phyloP scores from a whole-genome alignment of 2,888 invertebrate species.

The Polyommatus iphigenia region DNA sequence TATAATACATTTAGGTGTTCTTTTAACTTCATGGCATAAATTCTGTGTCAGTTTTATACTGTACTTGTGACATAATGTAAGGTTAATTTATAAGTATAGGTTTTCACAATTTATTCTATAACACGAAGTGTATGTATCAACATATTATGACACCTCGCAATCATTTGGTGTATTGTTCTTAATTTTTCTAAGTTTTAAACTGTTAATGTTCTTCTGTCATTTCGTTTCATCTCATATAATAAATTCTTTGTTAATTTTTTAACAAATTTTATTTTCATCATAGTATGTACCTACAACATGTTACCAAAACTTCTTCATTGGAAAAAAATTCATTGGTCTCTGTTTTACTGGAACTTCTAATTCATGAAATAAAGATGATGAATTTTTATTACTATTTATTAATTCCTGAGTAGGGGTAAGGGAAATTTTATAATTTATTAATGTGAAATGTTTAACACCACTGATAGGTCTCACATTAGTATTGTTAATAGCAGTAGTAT shows the following conservation, averaged over 20 bases:
- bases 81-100: constrained; percentile 40
- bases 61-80: constrained; percentile 53
- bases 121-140: constrained; percentile 34
- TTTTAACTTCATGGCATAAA: constrained; percentile 58
- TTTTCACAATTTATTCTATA: constrained; percentile 37
- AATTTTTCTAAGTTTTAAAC: constrained; percentile 43
- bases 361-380: constrained; percentile 73
- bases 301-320: constrained; percentile 73
- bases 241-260: constrained; percentile 34
- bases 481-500: not conserved
- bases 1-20: constrained; percentile 68
- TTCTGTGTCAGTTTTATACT: constrained; percentile 60
- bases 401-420: not conserved
- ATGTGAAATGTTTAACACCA: not conserved
- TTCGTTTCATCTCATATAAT: constrained; percentile 33
- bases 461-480: not conserved
- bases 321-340: constrained; percentile 56
- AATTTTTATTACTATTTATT: constrained; percentile 54
- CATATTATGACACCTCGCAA: constrained; percentile 48
- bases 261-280: constrained; percentile 43
- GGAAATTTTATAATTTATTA: not conserved
- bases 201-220: constrained; percentile 40
- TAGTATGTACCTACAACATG: constrained; percentile 44
- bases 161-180: constrained; percentile 45
- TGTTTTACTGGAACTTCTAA: constrained; percentile 67